phyloP scores from a whole-genome alignment of 2,888 invertebrate species.

The Acronicta psi region DNA sequence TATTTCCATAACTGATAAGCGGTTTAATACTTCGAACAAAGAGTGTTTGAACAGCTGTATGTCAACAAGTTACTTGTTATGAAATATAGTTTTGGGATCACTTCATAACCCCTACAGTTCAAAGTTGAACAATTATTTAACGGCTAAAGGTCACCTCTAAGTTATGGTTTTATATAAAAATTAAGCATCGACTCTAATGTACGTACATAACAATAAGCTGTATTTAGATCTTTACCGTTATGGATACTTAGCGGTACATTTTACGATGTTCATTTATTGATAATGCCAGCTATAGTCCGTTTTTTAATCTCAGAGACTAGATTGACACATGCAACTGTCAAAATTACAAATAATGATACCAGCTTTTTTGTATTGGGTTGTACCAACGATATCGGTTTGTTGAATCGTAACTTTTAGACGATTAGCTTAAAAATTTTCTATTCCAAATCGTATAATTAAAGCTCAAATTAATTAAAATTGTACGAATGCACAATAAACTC shows the following conservation, averaged over 20 bases:
- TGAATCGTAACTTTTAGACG: no score
- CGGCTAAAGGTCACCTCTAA: constrained; percentile 42
- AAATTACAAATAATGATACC: no score
- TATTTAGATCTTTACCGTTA: constrained; percentile 58
- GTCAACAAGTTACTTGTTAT: constrained; percentile 53
- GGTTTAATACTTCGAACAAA: constrained; percentile 57
- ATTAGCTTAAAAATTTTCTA: no score
- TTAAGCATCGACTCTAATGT: constrained; percentile 7
- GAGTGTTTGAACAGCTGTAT: constrained; percentile 57
- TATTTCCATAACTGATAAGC: constrained; percentile 60
- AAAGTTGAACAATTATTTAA: constrained; percentile 10
- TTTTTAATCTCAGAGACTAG: no score
- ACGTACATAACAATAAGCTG: constrained; percentile 22
- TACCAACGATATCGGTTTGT: no score
- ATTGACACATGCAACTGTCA: no score
- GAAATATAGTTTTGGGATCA: constrained; percentile 35
- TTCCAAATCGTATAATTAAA: no score
- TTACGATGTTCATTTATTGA: constrained; percentile 22
- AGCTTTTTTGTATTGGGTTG: no score
- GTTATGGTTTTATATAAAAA: constrained; percentile 15
- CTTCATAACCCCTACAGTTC: constrained; percentile 3
- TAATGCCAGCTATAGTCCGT: neutral
- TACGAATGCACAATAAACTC: no score
- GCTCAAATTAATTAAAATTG: no score
- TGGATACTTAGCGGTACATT: constrained; percentile 44